Evolutionary conservation across 2,113 vertebrate species (phyloP).

Genomic region (Lota lota): DNA sequence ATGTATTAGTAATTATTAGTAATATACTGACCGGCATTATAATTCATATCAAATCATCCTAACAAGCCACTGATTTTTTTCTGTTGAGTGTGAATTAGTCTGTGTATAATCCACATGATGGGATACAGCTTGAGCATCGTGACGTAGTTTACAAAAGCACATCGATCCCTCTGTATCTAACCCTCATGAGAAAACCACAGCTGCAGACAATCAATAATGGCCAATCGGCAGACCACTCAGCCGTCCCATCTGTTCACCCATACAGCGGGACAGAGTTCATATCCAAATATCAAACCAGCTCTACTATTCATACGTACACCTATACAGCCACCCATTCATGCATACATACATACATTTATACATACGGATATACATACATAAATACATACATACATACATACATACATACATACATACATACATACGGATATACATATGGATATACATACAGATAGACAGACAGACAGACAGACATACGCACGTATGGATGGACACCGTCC

Average conservation of each 20-base stretch:
- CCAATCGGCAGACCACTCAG: slow-evolving; percentile 44
- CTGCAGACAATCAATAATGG: slow-evolving; percentile 57
- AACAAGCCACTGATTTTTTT: too few species aligned
- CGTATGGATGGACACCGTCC: not conserved
- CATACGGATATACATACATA: not conserved
- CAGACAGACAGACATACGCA: not conserved
- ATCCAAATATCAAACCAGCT: slow-evolving; percentile 3
- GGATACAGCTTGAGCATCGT: slow-evolving; percentile 6
- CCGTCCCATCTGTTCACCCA: slow-evolving; percentile 33
- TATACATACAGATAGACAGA: too few species aligned
- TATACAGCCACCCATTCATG: not conserved
- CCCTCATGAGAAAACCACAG: slow-evolving; percentile 51
- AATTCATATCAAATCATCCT: too few species aligned
- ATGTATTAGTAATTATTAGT: not conserved
- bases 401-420: not conserved
- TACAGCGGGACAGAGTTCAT: slow-evolving; percentile 14
- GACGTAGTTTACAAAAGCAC: slow-evolving; percentile 34
- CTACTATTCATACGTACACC: not conserved
- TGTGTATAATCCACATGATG: slow-evolving; percentile 30
- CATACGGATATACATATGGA: not conserved
- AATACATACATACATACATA: not conserved
- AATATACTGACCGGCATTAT: not conserved
- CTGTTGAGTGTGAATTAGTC: slow-evolving; percentile 14
- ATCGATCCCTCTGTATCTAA: slow-evolving; percentile 37
- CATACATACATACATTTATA: slow-evolving; percentile 3